Conservation (phyloP, 2,888 invertebrate species). For the Caenorhabditis zanzibari region DNA sequence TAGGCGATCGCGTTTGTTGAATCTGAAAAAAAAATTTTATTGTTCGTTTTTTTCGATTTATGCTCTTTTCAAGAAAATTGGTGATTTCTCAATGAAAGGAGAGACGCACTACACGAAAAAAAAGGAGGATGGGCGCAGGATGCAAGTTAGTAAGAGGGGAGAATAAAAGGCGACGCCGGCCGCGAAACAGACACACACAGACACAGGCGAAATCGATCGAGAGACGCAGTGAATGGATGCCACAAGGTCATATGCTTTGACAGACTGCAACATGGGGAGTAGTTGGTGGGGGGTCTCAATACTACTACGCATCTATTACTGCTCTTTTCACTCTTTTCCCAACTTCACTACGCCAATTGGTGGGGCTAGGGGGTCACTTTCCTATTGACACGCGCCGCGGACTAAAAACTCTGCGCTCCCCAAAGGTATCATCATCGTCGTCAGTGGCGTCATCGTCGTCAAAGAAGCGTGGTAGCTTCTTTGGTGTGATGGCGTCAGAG, state of each 20-base stretch:
- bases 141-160: constrained; percentile 54
- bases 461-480: constrained; percentile 19
- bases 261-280: constrained; percentile 52
- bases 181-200: constrained; percentile 57
- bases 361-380: constrained; percentile 19
- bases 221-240: constrained; percentile 49
- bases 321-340: constrained; percentile 7
- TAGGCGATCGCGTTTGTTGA: constrained; percentile 31
- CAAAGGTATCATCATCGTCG: constrained; percentile 37
- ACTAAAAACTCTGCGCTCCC: constrained; percentile 29
- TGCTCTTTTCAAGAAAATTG: constrained; percentile 14
- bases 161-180: constrained; percentile 61
- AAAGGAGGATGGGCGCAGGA: constrained; percentile 29
- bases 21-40: constrained; percentile 28
- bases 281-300: constrained; percentile 36
- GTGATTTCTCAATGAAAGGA: constrained; percentile 15
- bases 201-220: constrained; percentile 58
- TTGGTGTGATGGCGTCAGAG: constrained; percentile 54
- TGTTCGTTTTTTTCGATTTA: background rate
- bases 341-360: constrained; percentile 18
- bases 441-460: constrained; percentile 15
- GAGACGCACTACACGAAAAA: constrained; percentile 28
- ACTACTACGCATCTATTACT: constrained; percentile 5
- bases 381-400: background rate
- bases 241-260: constrained; percentile 63